Conservation (phyloP, 2,888 invertebrate species). For the Lysandra coridon region DNA sequence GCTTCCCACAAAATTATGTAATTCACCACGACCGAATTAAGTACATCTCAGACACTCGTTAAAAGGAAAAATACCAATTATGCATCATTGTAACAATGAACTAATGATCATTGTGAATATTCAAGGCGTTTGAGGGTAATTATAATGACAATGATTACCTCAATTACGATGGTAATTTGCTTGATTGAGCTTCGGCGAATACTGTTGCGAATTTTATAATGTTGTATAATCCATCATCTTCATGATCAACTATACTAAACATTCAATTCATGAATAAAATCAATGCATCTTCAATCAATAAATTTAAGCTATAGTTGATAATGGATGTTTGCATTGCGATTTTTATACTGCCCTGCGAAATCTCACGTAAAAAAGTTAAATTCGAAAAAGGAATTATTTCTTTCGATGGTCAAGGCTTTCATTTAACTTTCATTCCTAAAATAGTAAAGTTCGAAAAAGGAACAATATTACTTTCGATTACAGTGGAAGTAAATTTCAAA, state of each 20-base stretch:
- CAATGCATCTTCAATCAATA: background rate
- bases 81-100: conserved; percentile 60
- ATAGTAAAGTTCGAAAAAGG: conserved; percentile 5
- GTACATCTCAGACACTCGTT: conserved; percentile 30
- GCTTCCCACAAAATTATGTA: conserved; percentile 62
- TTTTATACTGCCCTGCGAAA: conserved; percentile 60
- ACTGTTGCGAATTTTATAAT: conserved; percentile 52
- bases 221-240: conserved; percentile 5
- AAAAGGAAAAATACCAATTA: conserved; percentile 52
- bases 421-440: background rate
- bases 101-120: conserved; percentile 71
- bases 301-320: background rate
- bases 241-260: background rate
- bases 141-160: conserved; percentile 49
- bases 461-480: background rate
- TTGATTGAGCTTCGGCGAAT: conserved; percentile 60
- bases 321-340: conserved; percentile 56
- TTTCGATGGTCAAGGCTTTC: conserved; percentile 45
- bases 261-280: background rate
- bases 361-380: background rate
- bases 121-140: conserved; percentile 58
- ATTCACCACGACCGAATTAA: conserved; percentile 49
- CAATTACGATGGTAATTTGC: conserved; percentile 35
- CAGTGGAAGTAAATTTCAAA: background rate
- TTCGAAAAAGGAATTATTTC: conserved; percentile 48